These are phyloP conservation scores for Gibbula magus DNA, from an alignment of 2,888 invertebrate species.

Conservation along the genomic window DNA sequence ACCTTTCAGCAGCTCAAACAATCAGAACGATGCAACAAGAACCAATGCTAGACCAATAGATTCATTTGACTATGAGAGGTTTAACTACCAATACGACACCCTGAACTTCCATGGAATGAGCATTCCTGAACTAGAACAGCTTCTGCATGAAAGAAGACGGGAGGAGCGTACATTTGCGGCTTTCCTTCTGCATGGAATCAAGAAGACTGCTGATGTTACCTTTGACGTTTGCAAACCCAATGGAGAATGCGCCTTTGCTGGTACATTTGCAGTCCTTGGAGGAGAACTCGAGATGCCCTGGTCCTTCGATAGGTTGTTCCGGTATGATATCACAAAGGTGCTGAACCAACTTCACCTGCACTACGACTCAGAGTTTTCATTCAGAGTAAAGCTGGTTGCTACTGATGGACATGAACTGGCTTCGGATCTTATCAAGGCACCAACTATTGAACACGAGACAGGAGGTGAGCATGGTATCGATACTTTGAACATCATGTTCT, in stretches of 20 bases:
- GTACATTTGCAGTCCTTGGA: neutral
- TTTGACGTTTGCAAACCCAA: conserved; percentile 38
- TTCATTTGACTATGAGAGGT: conserved; percentile 42
- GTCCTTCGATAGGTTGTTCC: conserved; percentile 45
- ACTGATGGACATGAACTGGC: conserved; percentile 37
- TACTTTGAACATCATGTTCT: neutral
- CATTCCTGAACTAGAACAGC: conserved; percentile 39
- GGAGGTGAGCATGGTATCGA: neutral
- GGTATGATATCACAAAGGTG: conserved; percentile 45
- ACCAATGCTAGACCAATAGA: conserved; percentile 35
- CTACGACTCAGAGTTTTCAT: conserved; percentile 34
- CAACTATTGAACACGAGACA: conserved; percentile 16
- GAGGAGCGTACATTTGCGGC: conserved; percentile 44
- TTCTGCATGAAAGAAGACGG: conserved; percentile 30
- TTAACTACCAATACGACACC: conserved; percentile 40
- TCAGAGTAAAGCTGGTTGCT: conserved; percentile 28
- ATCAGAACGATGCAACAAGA: conserved; percentile 27
- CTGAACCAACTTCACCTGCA: conserved; percentile 37
- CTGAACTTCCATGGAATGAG: conserved; percentile 47
- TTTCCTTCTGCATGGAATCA: conserved; percentile 39
- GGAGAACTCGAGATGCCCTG: conserved; percentile 44
- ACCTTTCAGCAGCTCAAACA: conserved; percentile 35
- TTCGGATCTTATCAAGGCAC: conserved; percentile 29
- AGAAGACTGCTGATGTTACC: conserved; percentile 39
- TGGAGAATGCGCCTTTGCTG: conserved; percentile 29